Base-by-base conservation (phyloP, 2,888 invertebrate species). In the Xanthorhoe spadicearia region DNA sequence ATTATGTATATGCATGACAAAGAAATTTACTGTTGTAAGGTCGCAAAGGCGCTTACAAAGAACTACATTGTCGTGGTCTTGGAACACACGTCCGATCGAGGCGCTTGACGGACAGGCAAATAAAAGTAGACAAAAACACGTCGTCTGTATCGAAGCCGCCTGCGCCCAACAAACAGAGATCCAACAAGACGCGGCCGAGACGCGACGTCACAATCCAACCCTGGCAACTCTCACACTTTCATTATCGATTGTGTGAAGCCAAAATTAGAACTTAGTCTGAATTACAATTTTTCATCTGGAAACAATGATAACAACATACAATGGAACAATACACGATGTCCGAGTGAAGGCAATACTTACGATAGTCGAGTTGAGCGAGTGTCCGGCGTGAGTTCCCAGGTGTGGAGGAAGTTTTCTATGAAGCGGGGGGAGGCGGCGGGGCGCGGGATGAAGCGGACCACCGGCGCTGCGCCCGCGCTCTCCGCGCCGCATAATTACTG, bases 401-500 rank as follows among this genome's bases (percentile, higher is more conserved):
- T 88, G 86, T 84, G 85, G 86, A 82, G 69, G 73, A 69, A 69
- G 78, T 81, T 83, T 84, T 84, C 75, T 84, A 84, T 83, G 79
- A 80, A 80, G 74, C 69, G 77, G 77, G 68, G 64, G 77, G 74
- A 68, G 77, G 77, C 68, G 64, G 77, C 66, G 65, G 77, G 66
- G 74, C 68, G 77, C 23, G 78, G 77, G 77, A 77, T 82, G 81
- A 81, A 77, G 75, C 81, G 83, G 92, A 92, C 92, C 92, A 92
- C 92, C 92, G 77, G 90, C 89, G 92, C 92, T 82, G 92, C 85
- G 89, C 88, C 84, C 83, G 90, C 90, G 88, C 88, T 86, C 80
- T 61, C 87, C 87, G 85, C 85, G 85, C 85, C 89, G 88, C 91
- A 91, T 93, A 93, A 93, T 93, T 92, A 93, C 89, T 86, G 83